phyloP scores from a whole-genome alignment of 2,113 vertebrate genomes.

The Nanger granti region DNA sequence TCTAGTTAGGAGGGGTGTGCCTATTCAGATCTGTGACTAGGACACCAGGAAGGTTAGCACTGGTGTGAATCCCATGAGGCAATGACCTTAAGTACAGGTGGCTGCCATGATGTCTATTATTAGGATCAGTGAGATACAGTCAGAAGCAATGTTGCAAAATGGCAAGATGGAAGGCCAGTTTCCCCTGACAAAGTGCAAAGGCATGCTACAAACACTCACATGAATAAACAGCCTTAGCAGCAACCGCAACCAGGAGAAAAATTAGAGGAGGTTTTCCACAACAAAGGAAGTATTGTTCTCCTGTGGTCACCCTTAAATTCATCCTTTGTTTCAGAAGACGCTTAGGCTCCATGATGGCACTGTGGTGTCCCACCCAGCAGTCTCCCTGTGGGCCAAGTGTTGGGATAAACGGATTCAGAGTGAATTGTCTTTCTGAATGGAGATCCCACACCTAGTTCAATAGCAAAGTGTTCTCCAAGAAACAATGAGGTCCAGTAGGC shows the following conservation, averaged over 20 bases:
- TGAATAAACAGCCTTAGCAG: constrained; percentile 44
- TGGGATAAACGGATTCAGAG: constrained; percentile 39
- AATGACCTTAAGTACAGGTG: constrained; percentile 64
- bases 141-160: constrained; percentile 55
- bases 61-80: constrained; percentile 57
- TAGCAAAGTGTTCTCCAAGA: constrained; percentile 30
- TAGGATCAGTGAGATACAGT: constrained; percentile 44
- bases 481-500: neutral
- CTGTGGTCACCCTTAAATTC: constrained; percentile 41
- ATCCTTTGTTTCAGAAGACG: constrained; percentile 53
- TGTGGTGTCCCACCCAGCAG: constrained; percentile 43
- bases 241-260: constrained; percentile 52
- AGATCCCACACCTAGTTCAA: constrained; percentile 36
- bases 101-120: constrained; percentile 56
- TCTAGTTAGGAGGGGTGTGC: constrained; percentile 54
- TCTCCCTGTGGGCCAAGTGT: constrained; percentile 35
- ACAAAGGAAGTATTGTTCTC: constrained; percentile 53
- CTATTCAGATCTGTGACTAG: neutral
- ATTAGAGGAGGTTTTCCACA: constrained; percentile 58
- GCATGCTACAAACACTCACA: constrained; percentile 64
- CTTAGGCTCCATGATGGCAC: constrained; percentile 32
- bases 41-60: constrained; percentile 20
- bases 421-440: constrained; percentile 33
- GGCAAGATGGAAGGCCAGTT: constrained; percentile 36
- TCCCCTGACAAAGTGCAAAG: constrained; percentile 34